These are phyloP conservation scores for Hipparchia sbordonii DNA, from an alignment of 2,888 invertebrate genomes.

Conservation along the genomic window DNA sequence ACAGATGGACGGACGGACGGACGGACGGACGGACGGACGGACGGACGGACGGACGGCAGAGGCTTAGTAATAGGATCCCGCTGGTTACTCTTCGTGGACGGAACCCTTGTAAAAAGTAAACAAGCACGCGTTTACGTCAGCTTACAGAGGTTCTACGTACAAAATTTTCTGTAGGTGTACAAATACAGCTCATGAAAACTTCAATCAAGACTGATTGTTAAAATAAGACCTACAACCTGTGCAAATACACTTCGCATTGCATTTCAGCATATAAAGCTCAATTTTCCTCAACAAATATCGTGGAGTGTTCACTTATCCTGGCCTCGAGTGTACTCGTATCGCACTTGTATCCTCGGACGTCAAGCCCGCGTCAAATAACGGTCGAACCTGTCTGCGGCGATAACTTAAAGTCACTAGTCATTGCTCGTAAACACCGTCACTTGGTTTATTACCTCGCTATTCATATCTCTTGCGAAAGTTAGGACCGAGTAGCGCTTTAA, in stretches of 20 bases:
- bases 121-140: no score
- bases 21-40: no score
- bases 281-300: constrained; percentile 7
- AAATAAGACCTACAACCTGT: not conserved
- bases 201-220: not conserved
- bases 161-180: not conserved
- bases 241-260: not conserved
- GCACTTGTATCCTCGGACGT: constrained; percentile 22
- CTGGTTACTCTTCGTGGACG: no score
- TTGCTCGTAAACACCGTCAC: constrained; percentile 32
- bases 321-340: constrained; percentile 21
- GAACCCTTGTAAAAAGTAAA: no score
- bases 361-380: constrained; percentile 38
- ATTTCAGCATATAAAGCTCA: not conserved
- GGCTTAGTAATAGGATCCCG: no score
- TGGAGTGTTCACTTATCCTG: constrained; percentile 14
- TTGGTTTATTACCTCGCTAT: constrained; percentile 29
- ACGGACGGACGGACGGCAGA: no score
- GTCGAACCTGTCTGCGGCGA: constrained; percentile 37
- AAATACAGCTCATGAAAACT: no score
- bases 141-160: no score
- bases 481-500: no score
- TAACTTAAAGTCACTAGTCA: constrained; percentile 28
- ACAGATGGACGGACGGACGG: no score
- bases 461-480: not conserved